Evolutionary conservation across 2,888 invertebrate genomes (phyloP).

Genomic region (Pilophorus perplexus): DNA sequence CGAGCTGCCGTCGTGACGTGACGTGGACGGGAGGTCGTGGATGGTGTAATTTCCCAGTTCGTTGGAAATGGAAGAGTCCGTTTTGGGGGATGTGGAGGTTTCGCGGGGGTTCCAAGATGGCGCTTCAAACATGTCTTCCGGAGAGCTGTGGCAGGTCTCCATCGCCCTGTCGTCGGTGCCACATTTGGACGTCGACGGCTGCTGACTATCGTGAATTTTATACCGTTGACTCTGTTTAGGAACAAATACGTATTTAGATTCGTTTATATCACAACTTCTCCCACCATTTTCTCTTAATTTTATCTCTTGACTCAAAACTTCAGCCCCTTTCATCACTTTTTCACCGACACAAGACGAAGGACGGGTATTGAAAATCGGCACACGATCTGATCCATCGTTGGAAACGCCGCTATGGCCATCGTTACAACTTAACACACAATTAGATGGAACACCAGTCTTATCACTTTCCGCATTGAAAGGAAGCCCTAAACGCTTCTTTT

Average conservation of each 20-base stretch:
- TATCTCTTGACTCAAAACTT: neutral
- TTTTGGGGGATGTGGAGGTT: neutral
- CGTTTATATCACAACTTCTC: neutral
- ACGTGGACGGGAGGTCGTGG: slow-evolving; percentile 59
- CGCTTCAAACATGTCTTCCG: slow-evolving; percentile 24
- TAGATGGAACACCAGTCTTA: neutral
- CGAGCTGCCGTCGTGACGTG: slow-evolving; percentile 56
- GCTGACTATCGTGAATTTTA: slow-evolving; percentile 3
- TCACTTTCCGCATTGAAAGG: too few relatives aligned
- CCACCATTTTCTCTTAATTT: too few relatives aligned
- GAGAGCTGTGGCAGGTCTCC: too few relatives aligned
- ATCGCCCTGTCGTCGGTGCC: too few relatives aligned
- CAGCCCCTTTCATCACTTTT: neutral
- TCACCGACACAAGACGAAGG: too few relatives aligned
- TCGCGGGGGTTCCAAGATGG: too few relatives aligned
- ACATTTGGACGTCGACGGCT: slow-evolving; percentile 8
- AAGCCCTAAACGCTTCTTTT: slow-evolving; percentile 46
- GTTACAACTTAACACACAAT: too few relatives aligned
- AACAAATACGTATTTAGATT: neutral
- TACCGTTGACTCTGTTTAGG: too few relatives aligned
- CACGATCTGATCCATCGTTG: neutral
- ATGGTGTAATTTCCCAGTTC: neutral
- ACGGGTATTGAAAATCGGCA: neutral
- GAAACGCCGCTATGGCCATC: neutral
- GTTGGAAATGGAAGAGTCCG: slow-evolving; percentile 3